These are phyloP conservation scores for Scolanthus callimorphus DNA, from an alignment of 92 coral and sea anemone species.

Conservation along the genomic window DNA sequence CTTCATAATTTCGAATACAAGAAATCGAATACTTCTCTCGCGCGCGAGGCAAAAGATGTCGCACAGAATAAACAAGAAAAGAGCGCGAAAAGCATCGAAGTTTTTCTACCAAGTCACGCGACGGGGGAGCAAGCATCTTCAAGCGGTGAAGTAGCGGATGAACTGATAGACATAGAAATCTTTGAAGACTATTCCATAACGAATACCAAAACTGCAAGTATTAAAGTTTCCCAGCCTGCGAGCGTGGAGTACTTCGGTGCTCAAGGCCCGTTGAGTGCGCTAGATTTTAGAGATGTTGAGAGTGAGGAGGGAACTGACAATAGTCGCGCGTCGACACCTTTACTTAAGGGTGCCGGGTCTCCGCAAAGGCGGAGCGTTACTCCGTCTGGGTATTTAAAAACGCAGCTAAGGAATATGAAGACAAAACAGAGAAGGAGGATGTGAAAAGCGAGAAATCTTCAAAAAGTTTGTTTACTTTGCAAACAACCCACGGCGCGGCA, in stretches of 20 bases:
- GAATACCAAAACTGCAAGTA: neutral
- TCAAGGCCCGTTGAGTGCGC: too few species aligned
- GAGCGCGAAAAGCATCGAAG: neutral
- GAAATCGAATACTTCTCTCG: neutral
- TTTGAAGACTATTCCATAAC: too few species aligned
- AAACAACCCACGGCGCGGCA: neutral
- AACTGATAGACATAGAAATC: too few species aligned
- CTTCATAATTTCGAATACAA: slow-evolving; percentile 1
- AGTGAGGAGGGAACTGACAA: too few species aligned
- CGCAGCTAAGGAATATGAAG: too few species aligned
- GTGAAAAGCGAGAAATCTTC: neutral
- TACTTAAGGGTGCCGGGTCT: neutral
- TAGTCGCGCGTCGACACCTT: too few species aligned
- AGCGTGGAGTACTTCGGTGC: neutral
- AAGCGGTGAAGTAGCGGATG: neutral
- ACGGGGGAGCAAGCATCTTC: neutral
- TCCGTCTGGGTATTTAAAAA: too few species aligned
- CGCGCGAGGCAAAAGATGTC: neutral
- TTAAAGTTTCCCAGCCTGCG: neutral
- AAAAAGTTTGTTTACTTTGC: neutral
- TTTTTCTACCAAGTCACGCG: neutral
- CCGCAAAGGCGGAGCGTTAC: neutral
- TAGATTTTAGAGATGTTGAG: too few species aligned
- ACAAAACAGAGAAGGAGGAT: too few species aligned
- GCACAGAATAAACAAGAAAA: too few species aligned